Percentiles rank a stretch among this genome's conserved stretches.
phyloP scores from a whole-genome alignment of 2,113 vertebrate genomes.

The Turnix velox region DNA sequence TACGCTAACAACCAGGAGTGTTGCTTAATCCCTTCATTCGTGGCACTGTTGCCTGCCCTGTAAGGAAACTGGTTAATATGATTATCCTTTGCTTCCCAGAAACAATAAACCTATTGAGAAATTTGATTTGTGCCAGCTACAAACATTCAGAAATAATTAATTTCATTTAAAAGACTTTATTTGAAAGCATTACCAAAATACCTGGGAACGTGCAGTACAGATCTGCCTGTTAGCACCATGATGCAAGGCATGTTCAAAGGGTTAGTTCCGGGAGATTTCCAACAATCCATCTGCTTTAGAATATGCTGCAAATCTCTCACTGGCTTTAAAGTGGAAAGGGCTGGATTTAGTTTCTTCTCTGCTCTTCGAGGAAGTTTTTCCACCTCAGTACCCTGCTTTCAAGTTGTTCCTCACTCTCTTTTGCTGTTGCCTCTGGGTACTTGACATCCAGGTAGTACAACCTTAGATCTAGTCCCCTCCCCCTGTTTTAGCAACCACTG shows the following conservation, averaged over 20 bases:
- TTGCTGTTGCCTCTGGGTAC: not conserved
- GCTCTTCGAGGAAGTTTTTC: not conserved
- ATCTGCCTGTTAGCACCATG: not conserved
- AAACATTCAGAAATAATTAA: not conserved
- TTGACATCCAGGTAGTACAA: not conserved
- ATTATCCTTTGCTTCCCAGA: not conserved
- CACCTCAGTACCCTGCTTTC: not conserved
- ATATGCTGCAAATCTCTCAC: not conserved
- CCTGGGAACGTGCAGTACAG: not conserved
- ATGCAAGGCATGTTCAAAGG: slow-evolving; percentile 5
- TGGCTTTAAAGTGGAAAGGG: not conserved
- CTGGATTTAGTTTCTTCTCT: not conserved
- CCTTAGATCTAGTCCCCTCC: not conserved
- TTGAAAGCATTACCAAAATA: slow-evolving; percentile 22
- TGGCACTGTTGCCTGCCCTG: not conserved
- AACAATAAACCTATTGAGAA: not conserved
- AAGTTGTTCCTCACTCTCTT: not conserved
- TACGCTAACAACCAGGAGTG: not conserved
- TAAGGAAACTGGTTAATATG: not conserved
- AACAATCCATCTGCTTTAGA: not conserved
- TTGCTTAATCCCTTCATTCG: not conserved
- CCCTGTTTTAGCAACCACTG: not conserved
- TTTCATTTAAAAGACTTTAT: slow-evolving; percentile 1
- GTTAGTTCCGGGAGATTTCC: not conserved
- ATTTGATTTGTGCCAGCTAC: not conserved